Percentiles rank a stretch among this genome's conserved stretches.
Conservation (phyloP, 2,888 invertebrate genomes). For the Drosophila barbarae region DNA sequence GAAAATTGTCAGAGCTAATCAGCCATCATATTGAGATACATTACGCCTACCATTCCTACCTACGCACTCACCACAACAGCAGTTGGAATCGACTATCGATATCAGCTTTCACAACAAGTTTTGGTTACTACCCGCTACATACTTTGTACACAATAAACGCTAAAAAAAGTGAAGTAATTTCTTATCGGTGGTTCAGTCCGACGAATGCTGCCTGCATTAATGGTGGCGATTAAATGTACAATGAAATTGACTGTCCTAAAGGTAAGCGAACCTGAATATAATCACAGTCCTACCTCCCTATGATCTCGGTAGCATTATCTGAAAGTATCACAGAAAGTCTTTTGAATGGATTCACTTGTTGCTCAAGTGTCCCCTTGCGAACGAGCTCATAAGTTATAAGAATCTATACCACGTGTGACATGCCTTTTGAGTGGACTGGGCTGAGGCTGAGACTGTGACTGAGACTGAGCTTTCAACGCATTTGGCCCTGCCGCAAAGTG, state of each 20-base stretch:
- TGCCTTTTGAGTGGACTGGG: slow-evolving; percentile 8
- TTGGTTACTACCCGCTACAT: not conserved
- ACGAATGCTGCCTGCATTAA: slow-evolving; percentile 1
- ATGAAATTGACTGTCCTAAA: slow-evolving; percentile 80
- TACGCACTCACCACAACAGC: not conserved
- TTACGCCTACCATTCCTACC: not conserved
- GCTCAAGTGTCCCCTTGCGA: slow-evolving; percentile 10
- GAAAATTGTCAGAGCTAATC: slow-evolving; percentile 4
- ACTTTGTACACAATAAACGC: not conserved
- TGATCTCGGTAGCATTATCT: too few relatives aligned
- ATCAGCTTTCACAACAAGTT: not conserved
- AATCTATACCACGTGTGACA: slow-evolving; percentile 15
- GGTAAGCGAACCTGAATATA: slow-evolving; percentile 64
- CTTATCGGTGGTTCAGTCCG: not conserved
- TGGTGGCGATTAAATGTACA: slow-evolving; percentile 76
- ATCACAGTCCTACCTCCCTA: not conserved
- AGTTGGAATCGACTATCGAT: not conserved
- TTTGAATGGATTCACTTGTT: slow-evolving; percentile 24
- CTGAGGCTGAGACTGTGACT: slow-evolving; percentile 12
- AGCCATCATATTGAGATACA: not conserved
- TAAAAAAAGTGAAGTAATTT: too few relatives aligned
- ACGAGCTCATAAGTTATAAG: slow-evolving; percentile 2
- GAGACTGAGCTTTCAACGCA: slow-evolving; percentile 45
- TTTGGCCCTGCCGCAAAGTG: slow-evolving; percentile 39
- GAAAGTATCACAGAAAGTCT: not conserved